These are phyloP conservation scores for Rhipidura dahli DNA, from an alignment of 2,113 vertebrate genomes.

Conservation along the genomic window DNA sequence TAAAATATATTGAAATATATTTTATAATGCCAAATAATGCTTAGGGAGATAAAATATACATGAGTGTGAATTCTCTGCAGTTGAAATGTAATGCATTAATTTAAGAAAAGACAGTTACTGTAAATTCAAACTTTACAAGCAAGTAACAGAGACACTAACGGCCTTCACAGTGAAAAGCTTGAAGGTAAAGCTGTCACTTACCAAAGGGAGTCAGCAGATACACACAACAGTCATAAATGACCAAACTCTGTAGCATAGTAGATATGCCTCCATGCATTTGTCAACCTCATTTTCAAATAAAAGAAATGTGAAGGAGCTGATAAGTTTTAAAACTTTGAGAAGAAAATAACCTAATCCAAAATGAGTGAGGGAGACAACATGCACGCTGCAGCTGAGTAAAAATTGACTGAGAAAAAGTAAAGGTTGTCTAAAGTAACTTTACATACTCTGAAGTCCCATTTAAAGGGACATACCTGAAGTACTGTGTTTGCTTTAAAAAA, in stretches of 20 bases:
- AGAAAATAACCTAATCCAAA: not conserved
- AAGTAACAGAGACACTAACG: not conserved
- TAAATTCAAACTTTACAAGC: not conserved
- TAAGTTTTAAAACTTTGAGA: not conserved
- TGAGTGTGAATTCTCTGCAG: not conserved
- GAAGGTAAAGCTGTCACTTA: not conserved
- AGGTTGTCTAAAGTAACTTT: not conserved
- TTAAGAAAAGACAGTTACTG: not conserved
- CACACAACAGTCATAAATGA: accelerated
- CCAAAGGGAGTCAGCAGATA: not conserved
- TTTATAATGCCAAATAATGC: not conserved
- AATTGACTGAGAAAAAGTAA: not conserved
- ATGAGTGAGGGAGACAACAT: not conserved
- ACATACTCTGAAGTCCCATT: not conserved
- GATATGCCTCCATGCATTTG: not conserved
- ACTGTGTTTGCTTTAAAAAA: not conserved
- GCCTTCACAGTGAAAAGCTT: not conserved
- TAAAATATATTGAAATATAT: not conserved
- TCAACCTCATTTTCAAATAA: not conserved
- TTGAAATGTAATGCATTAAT: not conserved
- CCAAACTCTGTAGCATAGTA: not conserved
- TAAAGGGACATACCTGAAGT: not conserved
- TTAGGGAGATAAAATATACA: not conserved
- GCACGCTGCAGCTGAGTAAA: not conserved
- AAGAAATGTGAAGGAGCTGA: not conserved